Conservation (phyloP, 2,113 vertebrate species). For the Oryzias curvinotus region DNA sequence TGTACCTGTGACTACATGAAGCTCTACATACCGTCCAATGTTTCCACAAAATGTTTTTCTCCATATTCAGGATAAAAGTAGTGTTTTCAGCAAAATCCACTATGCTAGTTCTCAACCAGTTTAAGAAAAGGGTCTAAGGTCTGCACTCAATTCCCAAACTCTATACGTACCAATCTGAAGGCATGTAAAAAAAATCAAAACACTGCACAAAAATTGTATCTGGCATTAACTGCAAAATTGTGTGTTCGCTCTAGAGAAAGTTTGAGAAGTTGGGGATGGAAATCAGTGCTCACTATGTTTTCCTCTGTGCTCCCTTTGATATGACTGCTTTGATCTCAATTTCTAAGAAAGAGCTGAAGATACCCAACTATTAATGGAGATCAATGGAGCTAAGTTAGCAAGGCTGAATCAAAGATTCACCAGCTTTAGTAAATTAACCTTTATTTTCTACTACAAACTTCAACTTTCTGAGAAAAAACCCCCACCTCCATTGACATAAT, state of each 20-base stretch:
- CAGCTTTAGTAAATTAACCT: constrained; percentile 11
- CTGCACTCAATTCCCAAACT: too few species aligned
- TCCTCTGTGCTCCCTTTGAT: constrained; percentile 27
- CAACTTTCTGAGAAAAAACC: background rate
- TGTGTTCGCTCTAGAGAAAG: background rate
- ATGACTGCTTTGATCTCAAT: constrained; percentile 35
- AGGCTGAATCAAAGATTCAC: constrained; percentile 6
- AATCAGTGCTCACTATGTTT: constrained; percentile 17
- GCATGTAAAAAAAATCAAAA: background rate
- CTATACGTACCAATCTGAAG: too few species aligned
- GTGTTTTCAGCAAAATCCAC: too few species aligned
- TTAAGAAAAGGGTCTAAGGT: too few species aligned
- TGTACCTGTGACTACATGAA: too few species aligned
- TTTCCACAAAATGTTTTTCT: too few species aligned
- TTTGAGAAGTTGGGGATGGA: background rate
- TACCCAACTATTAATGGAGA: constrained; percentile 25
- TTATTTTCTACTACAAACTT: background rate
- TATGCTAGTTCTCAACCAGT: too few species aligned
- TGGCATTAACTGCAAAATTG: background rate
- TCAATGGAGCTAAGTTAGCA: constrained; percentile 19
- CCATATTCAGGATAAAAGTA: too few species aligned
- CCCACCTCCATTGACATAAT: background rate
- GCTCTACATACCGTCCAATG: too few species aligned
- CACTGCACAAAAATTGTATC: background rate
- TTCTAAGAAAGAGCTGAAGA: constrained; percentile 21